A percentile compares a stretch with the other conserved stretches of the same genome.
phyloP scores from a whole-genome alignment of 2,113 vertebrate genomes.

The Eubucco bourcierii region DNA sequence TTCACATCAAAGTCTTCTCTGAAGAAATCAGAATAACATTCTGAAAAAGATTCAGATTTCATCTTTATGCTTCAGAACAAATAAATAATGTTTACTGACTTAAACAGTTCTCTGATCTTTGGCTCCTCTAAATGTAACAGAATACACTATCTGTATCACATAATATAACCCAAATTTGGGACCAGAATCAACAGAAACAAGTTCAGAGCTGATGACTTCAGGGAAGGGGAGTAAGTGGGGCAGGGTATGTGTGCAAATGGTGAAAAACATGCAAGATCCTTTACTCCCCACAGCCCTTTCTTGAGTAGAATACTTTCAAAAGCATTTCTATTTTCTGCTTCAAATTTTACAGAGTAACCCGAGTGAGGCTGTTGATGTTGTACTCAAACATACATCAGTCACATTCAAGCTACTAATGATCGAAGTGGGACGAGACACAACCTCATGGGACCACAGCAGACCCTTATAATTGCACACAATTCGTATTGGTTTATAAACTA shows the following conservation, averaged over 20 bases:
- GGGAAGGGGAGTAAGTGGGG: not conserved
- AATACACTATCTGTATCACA: accelerated
- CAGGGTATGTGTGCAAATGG: not conserved
- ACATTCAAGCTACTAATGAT: not conserved
- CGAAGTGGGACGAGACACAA: accelerated
- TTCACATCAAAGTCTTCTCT: conserved; percentile 92
- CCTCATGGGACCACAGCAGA: accelerated
- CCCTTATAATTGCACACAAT: too few species aligned
- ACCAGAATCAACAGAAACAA: not conserved
- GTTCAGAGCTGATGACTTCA: not conserved
- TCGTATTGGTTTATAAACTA: not conserved
- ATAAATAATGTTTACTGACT: not conserved
- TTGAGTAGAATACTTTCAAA: not conserved
- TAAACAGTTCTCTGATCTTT: not conserved
- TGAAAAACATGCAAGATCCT: accelerated
- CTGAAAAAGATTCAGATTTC: conserved; percentile 67
- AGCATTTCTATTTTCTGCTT: not conserved
- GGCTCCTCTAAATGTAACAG: accelerated
- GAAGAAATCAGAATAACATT: conserved; percentile 91
- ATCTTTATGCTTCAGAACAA: not conserved
- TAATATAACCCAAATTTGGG: not conserved
- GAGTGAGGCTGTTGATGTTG: not conserved
- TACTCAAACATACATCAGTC: not conserved
- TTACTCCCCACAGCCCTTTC: not conserved
- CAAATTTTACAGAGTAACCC: not conserved